Evolutionary conservation across 2,888 invertebrate species (phyloP).

Genomic region (Platycheirus albimanus): DNA sequence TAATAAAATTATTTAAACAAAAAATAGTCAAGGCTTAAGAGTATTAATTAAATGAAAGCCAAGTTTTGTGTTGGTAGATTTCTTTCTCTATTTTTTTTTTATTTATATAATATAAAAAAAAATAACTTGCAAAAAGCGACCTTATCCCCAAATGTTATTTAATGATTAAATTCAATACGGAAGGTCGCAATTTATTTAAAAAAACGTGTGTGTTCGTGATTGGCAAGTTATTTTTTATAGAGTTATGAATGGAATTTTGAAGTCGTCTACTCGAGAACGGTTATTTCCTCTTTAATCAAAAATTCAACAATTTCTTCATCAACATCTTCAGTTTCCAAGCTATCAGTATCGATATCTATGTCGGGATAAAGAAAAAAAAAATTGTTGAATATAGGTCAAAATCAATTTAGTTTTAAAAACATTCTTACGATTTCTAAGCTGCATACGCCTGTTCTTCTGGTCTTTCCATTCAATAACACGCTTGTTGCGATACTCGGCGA

Average conservation of each 20-base stretch:
- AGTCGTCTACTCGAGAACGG: slow-evolving; percentile 87
- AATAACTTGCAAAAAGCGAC: slow-evolving; percentile 62
- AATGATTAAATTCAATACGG: neutral
- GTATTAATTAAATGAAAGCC: slow-evolving; percentile 56
- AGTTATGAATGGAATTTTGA: neutral
- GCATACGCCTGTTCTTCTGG: slow-evolving; percentile 91
- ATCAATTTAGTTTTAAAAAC: neutral
- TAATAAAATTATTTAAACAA: slow-evolving; percentile 6
- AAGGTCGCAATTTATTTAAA: slow-evolving; percentile 41
- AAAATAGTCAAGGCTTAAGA: neutral
- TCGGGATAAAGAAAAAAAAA: slow-evolving; percentile 77
- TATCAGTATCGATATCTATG: slow-evolving; percentile 96
- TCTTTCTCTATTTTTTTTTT: slow-evolving; percentile 33
- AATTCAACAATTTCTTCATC: slow-evolving; percentile 98
- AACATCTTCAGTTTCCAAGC: slow-evolving; percentile 93
- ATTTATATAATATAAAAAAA: slow-evolving; percentile 15
- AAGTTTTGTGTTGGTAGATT: slow-evolving; percentile 22
- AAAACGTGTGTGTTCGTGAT: slow-evolving; percentile 23
- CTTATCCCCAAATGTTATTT: slow-evolving; percentile 26
- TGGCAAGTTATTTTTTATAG: slow-evolving; percentile 50
- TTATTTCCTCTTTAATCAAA: slow-evolving; percentile 97
- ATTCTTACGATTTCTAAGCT: slow-evolving; percentile 92
- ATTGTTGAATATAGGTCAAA: neutral
- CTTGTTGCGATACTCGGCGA: slow-evolving; percentile 90
- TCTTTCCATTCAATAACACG: slow-evolving; percentile 89